Evolutionary conservation across 2,888 invertebrate species (phyloP), one percentile per base, ranked within the genome.

Genomic region (Ashinkailepas kermadecensis): DNA sequence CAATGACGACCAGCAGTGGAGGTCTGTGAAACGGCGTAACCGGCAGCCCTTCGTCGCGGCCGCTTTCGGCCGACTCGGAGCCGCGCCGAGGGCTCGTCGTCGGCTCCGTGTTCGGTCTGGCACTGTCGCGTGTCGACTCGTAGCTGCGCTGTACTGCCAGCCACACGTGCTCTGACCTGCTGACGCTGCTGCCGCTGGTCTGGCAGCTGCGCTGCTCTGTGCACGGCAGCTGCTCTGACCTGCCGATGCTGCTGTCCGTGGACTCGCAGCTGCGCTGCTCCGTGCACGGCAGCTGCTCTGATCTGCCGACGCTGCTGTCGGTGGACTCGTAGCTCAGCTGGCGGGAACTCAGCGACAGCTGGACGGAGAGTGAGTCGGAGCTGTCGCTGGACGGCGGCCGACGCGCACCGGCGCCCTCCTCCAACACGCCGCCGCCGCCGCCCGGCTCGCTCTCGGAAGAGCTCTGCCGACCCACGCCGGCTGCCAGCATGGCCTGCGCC

Each of bases 401-500:
- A 4, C 39, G 39, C 39, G 39, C 39, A 39, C 39, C 39, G 39
- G 39, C 39, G 39, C 39, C 39, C 39, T 39, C 2, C 39, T 39
- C 39, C 39, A 4, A 39, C 39, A 1, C 39, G 39, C 39, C 39
- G 39, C 67, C 13, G 25, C 67, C 9, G 3, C 67, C 7, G 67
- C 67, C 67, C 25, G 67, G 67, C 67, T 67, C 74, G 15, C 74
- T 74, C 74, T 74, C 74, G 2, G 74, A 74, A 18, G 74, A 74
- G 54, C 74, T 54, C 3, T 74, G 39, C 0, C 54, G 74, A 7
- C 74, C 74, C 54, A 74, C 54, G 54, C 74, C 74, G 9, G 39
- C 74, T 23, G 74, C 74, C 18, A 74, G 54, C 74, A 74, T 74
- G 6, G 74, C 74, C 54, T 74, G 74, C 39, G 74, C 74, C 74